Evolutionary conservation across 2,888 invertebrate genomes (phyloP).

Genomic region (Alsophila aescularia): DNA sequence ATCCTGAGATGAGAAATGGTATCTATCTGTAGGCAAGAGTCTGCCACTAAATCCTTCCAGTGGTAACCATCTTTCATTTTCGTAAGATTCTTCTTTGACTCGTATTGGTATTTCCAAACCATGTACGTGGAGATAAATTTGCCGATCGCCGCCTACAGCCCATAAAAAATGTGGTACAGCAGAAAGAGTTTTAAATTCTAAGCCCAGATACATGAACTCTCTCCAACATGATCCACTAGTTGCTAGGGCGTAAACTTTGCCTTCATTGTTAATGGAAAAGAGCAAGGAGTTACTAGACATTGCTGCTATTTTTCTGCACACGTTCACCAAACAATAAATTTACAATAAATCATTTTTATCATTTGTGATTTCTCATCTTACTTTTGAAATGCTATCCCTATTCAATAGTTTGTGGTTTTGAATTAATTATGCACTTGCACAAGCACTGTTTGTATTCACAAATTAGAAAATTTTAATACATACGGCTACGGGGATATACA

Average conservation of each 20-base stretch:
- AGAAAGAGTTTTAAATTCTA: conserved; percentile 95
- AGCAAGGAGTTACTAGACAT: conserved; percentile 88
- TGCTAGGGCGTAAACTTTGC: conserved; percentile 93
- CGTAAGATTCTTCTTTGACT: conserved; percentile 95
- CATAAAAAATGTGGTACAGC: conserved; percentile 94
- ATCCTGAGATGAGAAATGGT: conserved; percentile 93
- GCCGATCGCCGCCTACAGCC: conserved; percentile 97
- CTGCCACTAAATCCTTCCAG: conserved; percentile 93
- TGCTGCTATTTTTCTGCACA: conserved; percentile 13
- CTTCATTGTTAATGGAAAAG: conserved; percentile 94
- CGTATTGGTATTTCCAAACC: conserved; percentile 95
- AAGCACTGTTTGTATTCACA: too few relatives aligned
- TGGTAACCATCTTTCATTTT: conserved; percentile 97
- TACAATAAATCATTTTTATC: not conserved
- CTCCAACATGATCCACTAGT: conserved; percentile 93
- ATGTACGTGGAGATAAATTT: conserved; percentile 96
- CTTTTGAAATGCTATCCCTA: too few relatives aligned
- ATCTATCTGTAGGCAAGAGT: conserved; percentile 94
- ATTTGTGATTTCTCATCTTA: not conserved
- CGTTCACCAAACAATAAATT: not conserved
- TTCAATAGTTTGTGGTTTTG: too few relatives aligned
- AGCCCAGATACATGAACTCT: conserved; percentile 92
- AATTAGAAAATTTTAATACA: too few relatives aligned
- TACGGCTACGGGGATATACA: too few relatives aligned
- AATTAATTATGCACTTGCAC: too few relatives aligned